These are phyloP conservation scores for Myotis vivesi DNA, from an alignment of 2,797 vertebrate genomes.

Conservation along the genomic window DNA sequence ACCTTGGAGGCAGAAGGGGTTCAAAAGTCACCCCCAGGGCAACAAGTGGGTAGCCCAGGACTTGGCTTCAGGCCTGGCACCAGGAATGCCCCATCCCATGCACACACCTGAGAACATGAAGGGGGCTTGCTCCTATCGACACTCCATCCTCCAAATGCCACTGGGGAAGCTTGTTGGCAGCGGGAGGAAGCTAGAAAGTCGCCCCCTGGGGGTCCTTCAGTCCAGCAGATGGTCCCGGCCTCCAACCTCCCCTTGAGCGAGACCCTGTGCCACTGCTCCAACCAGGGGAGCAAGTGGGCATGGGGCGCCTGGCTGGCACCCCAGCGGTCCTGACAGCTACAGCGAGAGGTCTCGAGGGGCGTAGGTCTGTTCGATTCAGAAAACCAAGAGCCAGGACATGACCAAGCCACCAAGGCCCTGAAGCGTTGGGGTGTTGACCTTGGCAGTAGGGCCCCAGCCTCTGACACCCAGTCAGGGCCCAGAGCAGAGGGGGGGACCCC, in stretches of 20 bases:
- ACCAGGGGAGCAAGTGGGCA: rapidly evolving
- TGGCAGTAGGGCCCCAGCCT: background rate
- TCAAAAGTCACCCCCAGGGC: background rate
- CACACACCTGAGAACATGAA: background rate
- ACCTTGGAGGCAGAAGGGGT: background rate
- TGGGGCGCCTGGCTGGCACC: rapidly evolving
- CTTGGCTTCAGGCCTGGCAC: background rate
- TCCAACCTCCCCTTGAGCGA: background rate
- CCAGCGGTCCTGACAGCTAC: background rate
- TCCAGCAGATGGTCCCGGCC: background rate
- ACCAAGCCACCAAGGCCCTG: background rate
- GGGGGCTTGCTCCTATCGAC: background rate
- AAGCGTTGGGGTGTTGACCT: background rate
- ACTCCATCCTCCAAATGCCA: background rate
- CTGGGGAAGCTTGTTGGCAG: background rate
- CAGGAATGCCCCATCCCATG: background rate
- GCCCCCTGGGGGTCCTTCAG: rapidly evolving
- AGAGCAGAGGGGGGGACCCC: background rate
- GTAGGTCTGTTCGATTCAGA: background rate
- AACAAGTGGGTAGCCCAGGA: background rate
- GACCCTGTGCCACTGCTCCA: background rate
- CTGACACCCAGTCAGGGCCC: background rate
- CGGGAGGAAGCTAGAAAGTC: background rate
- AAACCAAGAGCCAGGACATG: rapidly evolving
- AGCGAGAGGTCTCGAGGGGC: rapidly evolving